These are phyloP conservation scores for Eremophila alpestris DNA, from an alignment of 2,797 vertebrate genomes.

Conservation along the genomic window DNA sequence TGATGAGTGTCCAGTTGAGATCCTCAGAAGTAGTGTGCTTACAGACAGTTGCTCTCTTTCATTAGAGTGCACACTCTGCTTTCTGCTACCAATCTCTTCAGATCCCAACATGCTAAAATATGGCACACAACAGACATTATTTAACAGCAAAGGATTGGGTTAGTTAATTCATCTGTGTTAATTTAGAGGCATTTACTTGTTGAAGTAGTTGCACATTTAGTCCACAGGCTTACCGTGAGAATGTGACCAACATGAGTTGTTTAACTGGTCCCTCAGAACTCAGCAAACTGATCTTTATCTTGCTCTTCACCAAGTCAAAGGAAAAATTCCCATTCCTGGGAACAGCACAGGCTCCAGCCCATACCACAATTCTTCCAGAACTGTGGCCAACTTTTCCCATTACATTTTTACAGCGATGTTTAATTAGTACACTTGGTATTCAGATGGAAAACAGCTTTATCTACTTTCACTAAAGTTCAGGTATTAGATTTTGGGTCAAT, in stretches of 20 bases:
- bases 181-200: neutral
- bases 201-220: neutral
- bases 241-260: slow-evolving; percentile 21
- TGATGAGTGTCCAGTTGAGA: neutral
- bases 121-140: neutral
- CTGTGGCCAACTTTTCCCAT: neutral
- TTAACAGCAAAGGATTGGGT: neutral
- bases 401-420: neutral
- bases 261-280: slow-evolving; percentile 33
- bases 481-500: neutral
- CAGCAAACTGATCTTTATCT: slow-evolving; percentile 42
- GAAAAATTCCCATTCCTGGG: slow-evolving; percentile 28
- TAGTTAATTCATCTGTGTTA: neutral
- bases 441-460: neutral
- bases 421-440: neutral
- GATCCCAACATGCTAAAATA: neutral
- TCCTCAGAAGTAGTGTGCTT: neutral
- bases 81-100: neutral
- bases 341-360: neutral
- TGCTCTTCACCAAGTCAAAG: slow-evolving; percentile 5
- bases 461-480: neutral
- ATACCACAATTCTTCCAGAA: neutral
- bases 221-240: neutral
- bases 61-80: neutral
- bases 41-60: neutral